Evolutionary conservation across 2,797 vertebrate genomes (phyloP).

Genomic region (Bradypus variegatus): DNA sequence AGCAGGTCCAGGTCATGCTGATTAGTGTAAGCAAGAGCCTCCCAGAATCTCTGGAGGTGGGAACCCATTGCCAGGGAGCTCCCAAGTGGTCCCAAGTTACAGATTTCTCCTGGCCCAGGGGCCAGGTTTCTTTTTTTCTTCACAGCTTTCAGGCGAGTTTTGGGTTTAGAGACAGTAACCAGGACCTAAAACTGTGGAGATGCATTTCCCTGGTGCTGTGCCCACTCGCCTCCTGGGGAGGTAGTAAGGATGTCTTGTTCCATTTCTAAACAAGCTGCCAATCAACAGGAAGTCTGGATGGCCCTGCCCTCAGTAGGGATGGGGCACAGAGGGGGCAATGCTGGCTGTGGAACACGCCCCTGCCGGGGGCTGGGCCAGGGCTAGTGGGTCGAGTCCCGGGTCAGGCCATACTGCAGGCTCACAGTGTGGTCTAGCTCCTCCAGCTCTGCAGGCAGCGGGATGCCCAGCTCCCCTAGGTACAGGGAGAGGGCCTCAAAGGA

Average conservation of each 20-base stretch:
- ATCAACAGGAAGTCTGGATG: constrained; percentile 63
- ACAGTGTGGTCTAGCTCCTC: constrained; percentile 90
- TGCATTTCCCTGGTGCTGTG: constrained; percentile 60
- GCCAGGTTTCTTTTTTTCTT: constrained; percentile 60
- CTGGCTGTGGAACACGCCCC: constrained; percentile 44
- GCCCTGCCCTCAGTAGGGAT: constrained; percentile 39
- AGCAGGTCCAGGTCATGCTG: constrained; percentile 33
- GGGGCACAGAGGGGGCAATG: constrained; percentile 57
- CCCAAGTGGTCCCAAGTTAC: constrained; percentile 18
- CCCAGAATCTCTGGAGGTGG: neutral
- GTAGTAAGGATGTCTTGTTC: constrained; percentile 60
- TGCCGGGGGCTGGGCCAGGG: constrained; percentile 56
- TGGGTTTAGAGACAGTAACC: constrained; percentile 62
- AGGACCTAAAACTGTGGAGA: constrained; percentile 55
- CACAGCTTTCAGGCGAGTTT: constrained; percentile 74
- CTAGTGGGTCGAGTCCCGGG: constrained; percentile 74
- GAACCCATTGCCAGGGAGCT: neutral
- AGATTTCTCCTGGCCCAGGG: constrained; percentile 34
- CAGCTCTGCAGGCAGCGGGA: constrained; percentile 91
- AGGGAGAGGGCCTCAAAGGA: constrained; percentile 90
- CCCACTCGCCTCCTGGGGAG: constrained; percentile 62
- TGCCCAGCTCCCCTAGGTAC: constrained; percentile 89
- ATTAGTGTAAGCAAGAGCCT: constrained; percentile 42
- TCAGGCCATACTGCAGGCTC: constrained; percentile 80
- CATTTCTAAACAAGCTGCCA: constrained; percentile 57